phyloP scores from a whole-genome alignment of 1,140 invertebrate species.

The Pogonomyrmex californicus region DNA sequence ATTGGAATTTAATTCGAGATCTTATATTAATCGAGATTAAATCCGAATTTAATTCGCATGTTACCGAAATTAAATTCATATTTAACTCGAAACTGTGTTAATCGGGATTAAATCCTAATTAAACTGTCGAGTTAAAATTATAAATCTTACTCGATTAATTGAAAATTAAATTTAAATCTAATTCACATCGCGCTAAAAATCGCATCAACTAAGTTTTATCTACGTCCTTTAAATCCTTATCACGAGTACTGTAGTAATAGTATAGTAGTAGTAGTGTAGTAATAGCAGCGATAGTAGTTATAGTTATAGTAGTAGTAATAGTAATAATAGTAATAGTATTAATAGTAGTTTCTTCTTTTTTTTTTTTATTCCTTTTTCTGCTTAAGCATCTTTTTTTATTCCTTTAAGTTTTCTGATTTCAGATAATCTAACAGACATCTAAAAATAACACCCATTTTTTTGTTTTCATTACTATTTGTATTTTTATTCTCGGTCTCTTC shows the following conservation, averaged over 20 bases:
- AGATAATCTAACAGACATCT: slow-evolving; percentile 86
- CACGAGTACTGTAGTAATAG: slow-evolving; percentile 76
- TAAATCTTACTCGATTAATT: slow-evolving; percentile 46
- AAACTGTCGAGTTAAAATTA: slow-evolving; percentile 29
- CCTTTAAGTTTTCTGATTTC: slow-evolving; percentile 80
- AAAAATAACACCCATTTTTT: slow-evolving; percentile 86
- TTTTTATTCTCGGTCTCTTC: slow-evolving; percentile 69
- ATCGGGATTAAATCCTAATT: slow-evolving; percentile 41
- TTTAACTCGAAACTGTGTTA: slow-evolving; percentile 21
- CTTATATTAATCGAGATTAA: slow-evolving; percentile 21
- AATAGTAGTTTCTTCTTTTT: slow-evolving; percentile 77
- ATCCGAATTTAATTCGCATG: slow-evolving; percentile 22
- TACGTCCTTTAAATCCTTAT: slow-evolving; percentile 80
- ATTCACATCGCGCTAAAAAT: slow-evolving; percentile 71
- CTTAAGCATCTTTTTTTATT: slow-evolving; percentile 81
- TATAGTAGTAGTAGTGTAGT: slow-evolving; percentile 67
- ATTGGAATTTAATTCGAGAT: slow-evolving; percentile 25
- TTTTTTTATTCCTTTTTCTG: slow-evolving; percentile 81
- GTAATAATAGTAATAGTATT: slow-evolving; percentile 77
- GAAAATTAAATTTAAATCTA: slow-evolving; percentile 63
- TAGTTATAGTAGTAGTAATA: slow-evolving; percentile 73
- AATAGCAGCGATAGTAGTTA: slow-evolving; percentile 72
- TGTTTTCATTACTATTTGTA: slow-evolving; percentile 83
- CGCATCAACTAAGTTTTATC: slow-evolving; percentile 77
- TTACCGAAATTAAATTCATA: slow-evolving; percentile 39